A percentile compares a stretch with the other conserved stretches of the same genome.
These are phyloP conservation scores for Sphaerodactylus townsendi DNA, from an alignment of 2,113 vertebrate species.

Conservation along the genomic window DNA sequence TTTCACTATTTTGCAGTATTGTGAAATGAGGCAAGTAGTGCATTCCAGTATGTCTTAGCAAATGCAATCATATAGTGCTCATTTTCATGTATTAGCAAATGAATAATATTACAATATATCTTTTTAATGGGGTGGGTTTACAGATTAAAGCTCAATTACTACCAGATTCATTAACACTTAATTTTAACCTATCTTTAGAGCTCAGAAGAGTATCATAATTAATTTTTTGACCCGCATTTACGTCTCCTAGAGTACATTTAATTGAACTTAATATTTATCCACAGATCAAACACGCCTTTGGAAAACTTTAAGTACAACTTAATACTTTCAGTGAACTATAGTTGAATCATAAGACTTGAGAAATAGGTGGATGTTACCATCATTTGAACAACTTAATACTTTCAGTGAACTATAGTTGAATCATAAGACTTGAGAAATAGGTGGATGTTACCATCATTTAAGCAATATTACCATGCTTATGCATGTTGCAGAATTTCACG, in stretches of 20 bases:
- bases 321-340: background rate
- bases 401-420: background rate
- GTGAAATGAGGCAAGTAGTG: slow-evolving; percentile 52
- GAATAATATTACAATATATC: slow-evolving; percentile 54
- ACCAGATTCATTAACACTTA: slow-evolving; percentile 47
- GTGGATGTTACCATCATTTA: background rate
- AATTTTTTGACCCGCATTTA: slow-evolving; percentile 36
- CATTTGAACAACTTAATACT: slow-evolving; percentile 3
- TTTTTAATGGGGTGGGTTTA: slow-evolving; percentile 52
- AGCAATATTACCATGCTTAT: background rate
- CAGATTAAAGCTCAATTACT: slow-evolving; percentile 57
- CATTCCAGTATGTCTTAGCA: slow-evolving; percentile 46
- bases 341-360: background rate
- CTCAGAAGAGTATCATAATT: slow-evolving; percentile 44
- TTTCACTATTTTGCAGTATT: slow-evolving; percentile 45
- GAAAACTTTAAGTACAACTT: background rate
- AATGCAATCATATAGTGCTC: slow-evolving; percentile 51
- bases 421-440: background rate
- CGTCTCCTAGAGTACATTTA: slow-evolving; percentile 37
- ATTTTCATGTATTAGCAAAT: slow-evolving; percentile 57
- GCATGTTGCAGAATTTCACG: background rate
- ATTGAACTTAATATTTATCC: slow-evolving; percentile 14
- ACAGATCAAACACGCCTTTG: background rate
- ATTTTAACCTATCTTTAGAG: slow-evolving; percentile 50
- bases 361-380: background rate